Conservation (phyloP, 2,797 vertebrate genomes). For the Myotis findleyi region DNA sequence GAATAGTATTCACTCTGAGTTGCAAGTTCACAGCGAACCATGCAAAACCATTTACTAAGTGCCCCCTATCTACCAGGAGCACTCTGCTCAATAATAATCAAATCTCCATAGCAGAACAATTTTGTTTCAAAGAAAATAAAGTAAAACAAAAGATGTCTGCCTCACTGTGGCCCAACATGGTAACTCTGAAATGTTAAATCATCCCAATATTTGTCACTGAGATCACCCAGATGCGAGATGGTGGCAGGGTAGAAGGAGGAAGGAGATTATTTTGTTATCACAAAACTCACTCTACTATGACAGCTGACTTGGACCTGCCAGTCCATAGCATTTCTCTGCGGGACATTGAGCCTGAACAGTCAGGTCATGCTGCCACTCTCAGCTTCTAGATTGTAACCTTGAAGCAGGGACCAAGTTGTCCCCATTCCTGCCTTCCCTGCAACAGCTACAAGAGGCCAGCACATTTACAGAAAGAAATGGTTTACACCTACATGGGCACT, state of each 20-base stretch:
- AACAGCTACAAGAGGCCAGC: not conserved
- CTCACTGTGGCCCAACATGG: not conserved
- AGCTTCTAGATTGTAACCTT: not conserved
- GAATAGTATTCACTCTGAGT: not conserved
- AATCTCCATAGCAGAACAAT: conserved; percentile 4
- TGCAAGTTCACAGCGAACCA: not conserved
- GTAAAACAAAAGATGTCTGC: conserved; percentile 28
- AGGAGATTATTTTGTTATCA: not conserved
- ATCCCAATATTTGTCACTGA: not conserved
- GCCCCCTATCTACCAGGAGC: not conserved
- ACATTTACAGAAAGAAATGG: not conserved
- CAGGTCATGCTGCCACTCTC: not conserved
- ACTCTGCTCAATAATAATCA: not conserved
- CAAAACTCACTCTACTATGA: not conserved
- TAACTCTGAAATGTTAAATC: conserved; percentile 26
- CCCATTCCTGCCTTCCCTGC: not conserved
- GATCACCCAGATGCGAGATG: not conserved
- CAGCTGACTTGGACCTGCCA: not conserved
- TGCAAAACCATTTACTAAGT: conserved; percentile 1
- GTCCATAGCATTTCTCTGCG: not conserved
- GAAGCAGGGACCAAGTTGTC: not conserved
- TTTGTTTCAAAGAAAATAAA: conserved; percentile 29
- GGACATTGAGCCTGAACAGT: not conserved
- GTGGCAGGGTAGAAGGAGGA: not conserved
- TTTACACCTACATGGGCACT: not conserved